Conservation (phyloP, 2,797 vertebrate genomes). For the Arrhamphus sclerolepis region DNA sequence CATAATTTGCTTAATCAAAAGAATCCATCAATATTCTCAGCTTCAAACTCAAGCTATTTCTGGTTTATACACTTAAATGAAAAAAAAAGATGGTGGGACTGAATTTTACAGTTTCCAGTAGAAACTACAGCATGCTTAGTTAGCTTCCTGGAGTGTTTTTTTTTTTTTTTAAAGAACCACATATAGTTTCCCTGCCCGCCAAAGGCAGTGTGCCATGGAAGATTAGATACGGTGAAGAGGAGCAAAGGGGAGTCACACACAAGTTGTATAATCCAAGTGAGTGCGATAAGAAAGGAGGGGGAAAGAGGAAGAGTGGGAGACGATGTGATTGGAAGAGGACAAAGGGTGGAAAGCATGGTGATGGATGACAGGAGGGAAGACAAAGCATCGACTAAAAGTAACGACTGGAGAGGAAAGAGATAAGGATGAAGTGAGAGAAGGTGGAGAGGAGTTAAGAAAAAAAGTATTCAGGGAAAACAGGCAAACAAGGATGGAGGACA, state of each 20-base stretch:
- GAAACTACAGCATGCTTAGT: slow-evolving; percentile 14
- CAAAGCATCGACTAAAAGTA: slow-evolving; percentile 21
- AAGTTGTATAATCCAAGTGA: slow-evolving; percentile 36
- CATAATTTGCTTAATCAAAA: no score
- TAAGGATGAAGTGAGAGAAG: slow-evolving; percentile 30
- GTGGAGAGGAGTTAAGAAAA: background rate
- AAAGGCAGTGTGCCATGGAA: slow-evolving; percentile 27
- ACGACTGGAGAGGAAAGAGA: slow-evolving; percentile 12
- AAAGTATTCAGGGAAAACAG: background rate
- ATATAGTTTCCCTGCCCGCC: slow-evolving; percentile 13
- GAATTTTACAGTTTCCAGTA: slow-evolving; percentile 4
- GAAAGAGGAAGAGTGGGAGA: slow-evolving; percentile 10
- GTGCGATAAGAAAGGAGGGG: slow-evolving; percentile 29
- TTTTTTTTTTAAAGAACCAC: slow-evolving; percentile 18
- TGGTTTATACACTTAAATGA: no score
- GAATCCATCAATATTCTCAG: no score
- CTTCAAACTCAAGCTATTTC: no score
- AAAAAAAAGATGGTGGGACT: background rate
- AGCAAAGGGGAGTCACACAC: slow-evolving; percentile 37
- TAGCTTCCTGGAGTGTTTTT: slow-evolving; percentile 23
- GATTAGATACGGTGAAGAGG: slow-evolving; percentile 51
- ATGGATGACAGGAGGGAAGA: slow-evolving; percentile 15
- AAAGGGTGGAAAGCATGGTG: slow-evolving; percentile 4
- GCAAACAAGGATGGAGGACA: slow-evolving; percentile 15
- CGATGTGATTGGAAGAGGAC: slow-evolving; percentile 23